phyloP scores from a whole-genome alignment of 2,113 vertebrate genomes.

The Zosterops lateralis region DNA sequence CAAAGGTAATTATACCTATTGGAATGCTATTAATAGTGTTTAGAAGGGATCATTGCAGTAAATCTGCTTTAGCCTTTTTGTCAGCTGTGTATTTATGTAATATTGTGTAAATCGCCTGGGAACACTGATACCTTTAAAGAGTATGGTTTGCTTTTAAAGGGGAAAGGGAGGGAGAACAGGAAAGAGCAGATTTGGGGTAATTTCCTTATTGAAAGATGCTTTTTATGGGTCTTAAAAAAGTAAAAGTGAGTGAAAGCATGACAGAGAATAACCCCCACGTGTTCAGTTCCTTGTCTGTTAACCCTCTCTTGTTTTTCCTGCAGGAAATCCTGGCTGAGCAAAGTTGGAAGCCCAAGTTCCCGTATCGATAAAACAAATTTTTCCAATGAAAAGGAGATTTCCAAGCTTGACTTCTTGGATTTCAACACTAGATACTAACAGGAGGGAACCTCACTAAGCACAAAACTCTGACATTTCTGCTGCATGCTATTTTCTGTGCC shows the following conservation, averaged over 20 bases:
- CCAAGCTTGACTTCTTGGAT: slow-evolving; percentile 82
- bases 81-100: not conserved
- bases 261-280: not conserved
- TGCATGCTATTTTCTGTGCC: not conserved
- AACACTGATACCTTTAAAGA: not conserved
- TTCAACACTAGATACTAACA: slow-evolving; percentile 86
- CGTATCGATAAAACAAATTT: slow-evolving; percentile 82
- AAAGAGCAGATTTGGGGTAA: not conserved
- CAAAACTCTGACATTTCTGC: not conserved
- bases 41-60: not conserved
- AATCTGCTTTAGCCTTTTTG: not conserved
- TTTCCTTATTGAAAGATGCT: not conserved
- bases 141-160: not conserved
- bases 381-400: slow-evolving; percentile 83
- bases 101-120: not conserved
- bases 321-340: slow-evolving; percentile 89
- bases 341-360: slow-evolving; percentile 86
- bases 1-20: not conserved
- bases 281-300: not conserved
- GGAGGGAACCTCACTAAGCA: not conserved
- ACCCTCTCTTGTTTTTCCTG: slow-evolving; percentile 8
- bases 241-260: not conserved
- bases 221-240: not conserved
- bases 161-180: not conserved
- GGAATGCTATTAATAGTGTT: not conserved